Evolutionary conservation across 2,797 vertebrate genomes (phyloP).

Genomic region (Vespertilio murinus): DNA sequence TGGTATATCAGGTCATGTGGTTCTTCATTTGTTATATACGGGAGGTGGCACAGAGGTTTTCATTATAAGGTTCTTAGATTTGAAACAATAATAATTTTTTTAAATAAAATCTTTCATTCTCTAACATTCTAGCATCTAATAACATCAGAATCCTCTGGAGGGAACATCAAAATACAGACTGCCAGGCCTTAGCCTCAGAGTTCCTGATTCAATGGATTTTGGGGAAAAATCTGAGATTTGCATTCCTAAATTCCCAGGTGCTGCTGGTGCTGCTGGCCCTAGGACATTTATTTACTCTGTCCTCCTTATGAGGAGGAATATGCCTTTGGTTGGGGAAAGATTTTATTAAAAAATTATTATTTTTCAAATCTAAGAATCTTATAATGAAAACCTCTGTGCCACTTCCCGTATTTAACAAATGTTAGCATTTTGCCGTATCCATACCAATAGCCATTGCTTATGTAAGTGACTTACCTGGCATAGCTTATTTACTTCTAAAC

Average conservation of each 20-base stretch:
- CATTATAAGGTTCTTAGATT: too few relatives aligned
- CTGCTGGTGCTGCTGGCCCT: background rate
- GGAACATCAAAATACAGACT: background rate
- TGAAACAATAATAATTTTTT: too few relatives aligned
- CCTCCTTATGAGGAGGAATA: background rate
- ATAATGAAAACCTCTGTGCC: background rate
- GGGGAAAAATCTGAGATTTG: too few relatives aligned
- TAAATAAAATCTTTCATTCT: too few relatives aligned
- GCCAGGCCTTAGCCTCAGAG: background rate
- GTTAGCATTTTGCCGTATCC: background rate
- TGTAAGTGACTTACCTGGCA: background rate
- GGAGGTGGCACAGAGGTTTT: too few relatives aligned
- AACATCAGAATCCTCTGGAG: background rate
- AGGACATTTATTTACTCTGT: background rate
- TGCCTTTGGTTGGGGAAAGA: background rate
- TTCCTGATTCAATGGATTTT: background rate
- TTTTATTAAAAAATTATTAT: too few relatives aligned
- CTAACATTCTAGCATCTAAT: background rate
- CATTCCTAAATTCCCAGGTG: background rate
- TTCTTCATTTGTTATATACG: background rate
- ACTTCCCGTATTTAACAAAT: background rate
- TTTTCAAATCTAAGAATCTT: constrained; percentile 17
- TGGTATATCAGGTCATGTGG: background rate
- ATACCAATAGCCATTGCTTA: background rate
- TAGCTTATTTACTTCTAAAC: background rate